Evolutionary conservation across 1,140 invertebrate species (phyloP).

Genomic region (Myzus persicae): DNA sequence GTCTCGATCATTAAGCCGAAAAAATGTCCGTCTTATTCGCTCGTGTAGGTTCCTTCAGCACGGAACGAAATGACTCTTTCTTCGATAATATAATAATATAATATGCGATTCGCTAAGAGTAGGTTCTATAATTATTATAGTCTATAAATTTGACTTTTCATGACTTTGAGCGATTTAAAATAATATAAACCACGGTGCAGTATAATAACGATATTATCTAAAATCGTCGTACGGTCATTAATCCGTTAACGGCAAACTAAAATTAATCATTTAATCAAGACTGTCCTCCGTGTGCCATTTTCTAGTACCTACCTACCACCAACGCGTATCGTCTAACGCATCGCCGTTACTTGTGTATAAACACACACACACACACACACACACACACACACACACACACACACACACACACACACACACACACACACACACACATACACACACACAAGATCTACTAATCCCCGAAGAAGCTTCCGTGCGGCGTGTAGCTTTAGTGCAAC

Average conservation of each 20-base stretch:
- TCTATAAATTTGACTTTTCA: background rate
- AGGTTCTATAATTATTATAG: too few relatives aligned
- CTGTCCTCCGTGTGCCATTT: background rate
- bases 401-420: background rate
- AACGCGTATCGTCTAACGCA: background rate
- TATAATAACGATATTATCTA: background rate
- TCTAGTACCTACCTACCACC: background rate
- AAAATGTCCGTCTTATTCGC: background rate
- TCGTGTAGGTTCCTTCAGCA: too few relatives aligned
- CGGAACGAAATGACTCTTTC: background rate
- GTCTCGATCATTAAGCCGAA: background rate
- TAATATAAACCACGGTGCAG: background rate
- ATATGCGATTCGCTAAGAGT: background rate
- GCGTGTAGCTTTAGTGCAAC: background rate
- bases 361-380: background rate
- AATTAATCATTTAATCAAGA: background rate
- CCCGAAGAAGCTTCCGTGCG: background rate
- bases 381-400: too few relatives aligned
- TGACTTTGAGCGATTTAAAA: background rate
- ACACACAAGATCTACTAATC: background rate
- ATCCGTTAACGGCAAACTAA: background rate
- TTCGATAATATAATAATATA: background rate
- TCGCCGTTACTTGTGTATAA: background rate
- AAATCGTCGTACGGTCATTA: background rate
- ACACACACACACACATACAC: too few relatives aligned